These are phyloP conservation scores for Coregonus ussuriensis DNA, from an alignment of 2,797 vertebrate genomes.

Conservation along the genomic window DNA sequence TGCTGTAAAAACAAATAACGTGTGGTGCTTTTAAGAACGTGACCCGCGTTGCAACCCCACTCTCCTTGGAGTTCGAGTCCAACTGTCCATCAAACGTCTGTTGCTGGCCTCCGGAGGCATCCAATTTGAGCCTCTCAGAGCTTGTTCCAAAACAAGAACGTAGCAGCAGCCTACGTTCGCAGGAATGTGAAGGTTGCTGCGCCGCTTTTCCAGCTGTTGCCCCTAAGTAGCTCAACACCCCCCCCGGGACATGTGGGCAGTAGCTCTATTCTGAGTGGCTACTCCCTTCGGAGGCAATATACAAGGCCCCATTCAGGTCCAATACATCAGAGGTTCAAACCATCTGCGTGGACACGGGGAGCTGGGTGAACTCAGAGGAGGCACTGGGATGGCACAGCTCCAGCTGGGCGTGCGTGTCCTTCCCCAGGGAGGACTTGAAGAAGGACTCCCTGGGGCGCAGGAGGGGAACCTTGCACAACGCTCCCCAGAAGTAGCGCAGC, in stretches of 20 bases:
- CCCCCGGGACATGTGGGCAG: neutral
- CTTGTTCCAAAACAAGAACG: neutral
- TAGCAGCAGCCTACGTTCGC: neutral
- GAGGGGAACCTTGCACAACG: slow-evolving; percentile 59
- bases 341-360: slow-evolving; percentile 24
- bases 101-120: slow-evolving; percentile 5
- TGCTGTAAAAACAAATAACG: slow-evolving; percentile 1
- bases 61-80: slow-evolving; percentile 7
- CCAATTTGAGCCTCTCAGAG: neutral
- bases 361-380: slow-evolving; percentile 25
- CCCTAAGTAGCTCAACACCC: neutral
- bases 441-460: slow-evolving; percentile 41
- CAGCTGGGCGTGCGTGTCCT: neutral
- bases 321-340: slow-evolving; percentile 21
- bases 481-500: slow-evolving; percentile 78
- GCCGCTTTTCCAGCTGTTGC: neutral
- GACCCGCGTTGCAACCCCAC: slow-evolving; percentile 1
- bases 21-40: slow-evolving; percentile 8
- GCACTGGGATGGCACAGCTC: slow-evolving; percentile 38
- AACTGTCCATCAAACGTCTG: slow-evolving; percentile 9
- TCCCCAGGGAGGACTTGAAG: slow-evolving; percentile 35
- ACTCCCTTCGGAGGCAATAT: neutral
- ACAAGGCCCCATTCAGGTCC: neutral
- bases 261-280: neutral
- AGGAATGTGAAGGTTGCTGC: neutral